Conservation (phyloP, 2,113 vertebrate species). For the Macrotis lagotis region DNA sequence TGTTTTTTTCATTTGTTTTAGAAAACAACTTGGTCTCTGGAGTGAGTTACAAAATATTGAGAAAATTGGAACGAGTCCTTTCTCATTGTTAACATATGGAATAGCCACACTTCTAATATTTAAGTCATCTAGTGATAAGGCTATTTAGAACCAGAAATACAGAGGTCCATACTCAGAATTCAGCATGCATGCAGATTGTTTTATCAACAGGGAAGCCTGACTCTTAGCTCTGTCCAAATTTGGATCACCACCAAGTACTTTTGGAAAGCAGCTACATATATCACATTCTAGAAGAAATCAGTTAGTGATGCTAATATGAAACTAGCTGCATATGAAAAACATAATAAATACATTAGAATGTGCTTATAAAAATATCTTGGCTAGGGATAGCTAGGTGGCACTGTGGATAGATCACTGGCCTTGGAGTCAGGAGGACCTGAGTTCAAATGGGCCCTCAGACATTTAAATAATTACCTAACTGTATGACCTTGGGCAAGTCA, state of each 20-base stretch:
- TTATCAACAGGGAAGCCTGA: constrained; percentile 27
- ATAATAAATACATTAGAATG: neutral
- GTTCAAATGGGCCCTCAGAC: too few relatives aligned
- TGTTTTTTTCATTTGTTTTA: neutral
- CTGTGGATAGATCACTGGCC: too few relatives aligned
- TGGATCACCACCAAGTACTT: neutral
- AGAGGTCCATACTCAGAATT: neutral
- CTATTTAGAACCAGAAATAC: constrained; percentile 12
- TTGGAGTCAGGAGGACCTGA: too few relatives aligned
- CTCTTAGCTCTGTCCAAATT: constrained; percentile 30
- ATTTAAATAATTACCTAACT: too few relatives aligned
- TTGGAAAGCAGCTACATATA: constrained; percentile 62
- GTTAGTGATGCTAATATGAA: constrained; percentile 65
- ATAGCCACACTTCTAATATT: neutral
- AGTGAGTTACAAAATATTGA: neutral
- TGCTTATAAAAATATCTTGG: neutral
- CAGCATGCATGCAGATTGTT: neutral
- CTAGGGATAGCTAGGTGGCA: too few relatives aligned
- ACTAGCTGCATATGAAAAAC: constrained; percentile 19
- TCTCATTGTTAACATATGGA: neutral
- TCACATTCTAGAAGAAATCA: constrained; percentile 61
- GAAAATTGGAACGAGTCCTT: neutral
- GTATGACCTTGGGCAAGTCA: too few relatives aligned
- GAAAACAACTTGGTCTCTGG: neutral
- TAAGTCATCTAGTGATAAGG: neutral